phyloP scores from a whole-genome alignment of 2,113 vertebrate species.

The Monopterus albus region DNA sequence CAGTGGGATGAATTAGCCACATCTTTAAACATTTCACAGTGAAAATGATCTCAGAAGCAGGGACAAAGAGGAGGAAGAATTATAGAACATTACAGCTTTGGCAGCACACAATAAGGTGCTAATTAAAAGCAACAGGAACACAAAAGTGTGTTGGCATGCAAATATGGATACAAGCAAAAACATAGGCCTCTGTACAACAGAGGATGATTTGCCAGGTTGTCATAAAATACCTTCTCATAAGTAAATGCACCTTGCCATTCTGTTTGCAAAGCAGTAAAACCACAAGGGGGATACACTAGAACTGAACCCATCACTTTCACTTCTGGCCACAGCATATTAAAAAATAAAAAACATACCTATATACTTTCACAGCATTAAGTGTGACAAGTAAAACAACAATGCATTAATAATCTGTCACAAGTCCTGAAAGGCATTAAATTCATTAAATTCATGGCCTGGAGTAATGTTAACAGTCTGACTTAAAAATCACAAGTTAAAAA shows the following conservation, averaged over 20 bases:
- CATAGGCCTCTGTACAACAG: conserved; percentile 3
- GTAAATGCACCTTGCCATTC: background rate
- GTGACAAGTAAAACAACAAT: no score
- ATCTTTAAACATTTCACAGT: conserved; percentile 11
- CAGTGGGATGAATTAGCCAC: conserved; percentile 24
- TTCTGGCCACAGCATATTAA: background rate
- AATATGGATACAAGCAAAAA: conserved; percentile 3
- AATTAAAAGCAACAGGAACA: conserved; percentile 58
- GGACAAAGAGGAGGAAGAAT: conserved; percentile 9
- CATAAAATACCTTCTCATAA: conserved; percentile 28
- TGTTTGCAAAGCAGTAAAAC: background rate
- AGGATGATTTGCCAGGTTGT: conserved; percentile 32
- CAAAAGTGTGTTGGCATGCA: conserved; percentile 5
- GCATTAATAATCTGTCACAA: no score
- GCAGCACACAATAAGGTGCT: conserved; percentile 55
- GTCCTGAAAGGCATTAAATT: no score
- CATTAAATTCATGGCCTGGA: no score
- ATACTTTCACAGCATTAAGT: background rate
- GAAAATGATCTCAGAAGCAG: conserved; percentile 15
- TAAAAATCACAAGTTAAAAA: no score
- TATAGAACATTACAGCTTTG: conserved; percentile 41
- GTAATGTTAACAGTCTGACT: no score
- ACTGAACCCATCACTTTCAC: background rate
- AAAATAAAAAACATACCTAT: background rate
- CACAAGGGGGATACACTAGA: background rate